These are phyloP conservation scores for Caenorhabditis brenneri DNA, from an alignment of 1,140 invertebrate species.

Conservation along the genomic window DNA sequence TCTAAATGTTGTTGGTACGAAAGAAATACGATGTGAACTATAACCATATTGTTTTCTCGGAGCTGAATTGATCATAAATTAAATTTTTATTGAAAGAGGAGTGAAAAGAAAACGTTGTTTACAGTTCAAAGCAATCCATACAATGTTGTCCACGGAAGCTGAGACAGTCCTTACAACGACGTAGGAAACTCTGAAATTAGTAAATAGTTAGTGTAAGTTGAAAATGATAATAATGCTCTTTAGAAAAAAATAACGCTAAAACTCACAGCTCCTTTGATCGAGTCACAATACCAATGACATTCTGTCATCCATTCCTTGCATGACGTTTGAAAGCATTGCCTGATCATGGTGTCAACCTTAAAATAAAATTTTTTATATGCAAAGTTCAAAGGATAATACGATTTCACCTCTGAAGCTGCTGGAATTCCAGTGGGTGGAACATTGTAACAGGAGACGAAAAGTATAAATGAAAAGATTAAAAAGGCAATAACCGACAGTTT, in stretches of 20 bases:
- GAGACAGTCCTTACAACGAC: conserved; percentile 54
- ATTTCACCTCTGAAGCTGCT: conserved; percentile 2
- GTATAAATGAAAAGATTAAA: not conserved
- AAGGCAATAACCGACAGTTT: conserved; percentile 21
- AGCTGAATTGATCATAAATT: not conserved
- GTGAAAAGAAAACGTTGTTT: not conserved
- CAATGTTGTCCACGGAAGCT: conserved; percentile 53
- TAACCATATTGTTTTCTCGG: not conserved
- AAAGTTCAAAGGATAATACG: not conserved
- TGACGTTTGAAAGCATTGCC: conserved; percentile 54
- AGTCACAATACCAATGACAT: conserved; percentile 58
- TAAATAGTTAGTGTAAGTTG: not conserved
- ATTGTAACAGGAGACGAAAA: conserved; percentile 12
- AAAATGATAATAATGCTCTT: not conserved
- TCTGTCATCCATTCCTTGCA: conserved; percentile 59
- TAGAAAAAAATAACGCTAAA: not conserved
- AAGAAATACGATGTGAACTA: not conserved
- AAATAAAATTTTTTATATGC: not conserved
- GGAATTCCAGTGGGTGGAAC: conserved; percentile 29
- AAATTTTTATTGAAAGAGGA: not conserved
- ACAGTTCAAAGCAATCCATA: conserved; percentile 56
- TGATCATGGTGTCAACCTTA: conserved; percentile 54
- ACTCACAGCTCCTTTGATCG: conserved; percentile 54
- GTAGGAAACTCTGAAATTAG: conserved; percentile 43
- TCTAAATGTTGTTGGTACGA: not conserved